These are phyloP conservation scores for Xenops minutus DNA, from an alignment of 2,797 vertebrate species.

Conservation along the genomic window DNA sequence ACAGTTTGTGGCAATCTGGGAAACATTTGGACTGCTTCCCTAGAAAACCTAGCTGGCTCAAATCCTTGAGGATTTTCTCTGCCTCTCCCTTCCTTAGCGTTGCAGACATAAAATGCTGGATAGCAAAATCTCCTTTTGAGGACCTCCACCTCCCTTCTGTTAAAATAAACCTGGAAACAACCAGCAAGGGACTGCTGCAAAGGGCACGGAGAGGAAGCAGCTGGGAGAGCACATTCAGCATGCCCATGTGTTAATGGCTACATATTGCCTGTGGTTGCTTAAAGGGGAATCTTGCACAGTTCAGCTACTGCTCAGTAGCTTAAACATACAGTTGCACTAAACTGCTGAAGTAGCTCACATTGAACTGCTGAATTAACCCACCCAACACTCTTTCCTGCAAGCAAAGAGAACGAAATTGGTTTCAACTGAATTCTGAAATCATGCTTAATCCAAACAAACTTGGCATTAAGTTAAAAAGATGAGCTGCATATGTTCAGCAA, in stretches of 20 bases:
- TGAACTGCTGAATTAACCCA: not conserved
- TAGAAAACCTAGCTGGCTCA: conserved; percentile 13
- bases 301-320: not conserved
- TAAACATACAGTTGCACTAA: not conserved
- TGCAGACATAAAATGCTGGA: not conserved
- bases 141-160: not conserved
- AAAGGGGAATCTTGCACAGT: not conserved
- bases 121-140: not conserved
- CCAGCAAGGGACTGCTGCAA: not conserved
- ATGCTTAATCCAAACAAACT: not conserved
- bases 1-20: conserved; percentile 32
- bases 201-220: not conserved
- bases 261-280: rapidly evolving
- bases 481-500: not conserved
- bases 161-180: not conserved
- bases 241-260: not conserved
- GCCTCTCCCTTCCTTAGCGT: not conserved
- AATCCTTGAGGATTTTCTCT: not conserved
- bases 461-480: not conserved
- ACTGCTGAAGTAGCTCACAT: not conserved
- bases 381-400: not conserved
- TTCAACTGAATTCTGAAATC: not conserved
- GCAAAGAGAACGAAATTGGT: not conserved
- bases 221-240: not conserved
- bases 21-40: conserved; percentile 31